phyloP scores from a whole-genome alignment of 2,113 vertebrate species.

The Labrus mixtus region DNA sequence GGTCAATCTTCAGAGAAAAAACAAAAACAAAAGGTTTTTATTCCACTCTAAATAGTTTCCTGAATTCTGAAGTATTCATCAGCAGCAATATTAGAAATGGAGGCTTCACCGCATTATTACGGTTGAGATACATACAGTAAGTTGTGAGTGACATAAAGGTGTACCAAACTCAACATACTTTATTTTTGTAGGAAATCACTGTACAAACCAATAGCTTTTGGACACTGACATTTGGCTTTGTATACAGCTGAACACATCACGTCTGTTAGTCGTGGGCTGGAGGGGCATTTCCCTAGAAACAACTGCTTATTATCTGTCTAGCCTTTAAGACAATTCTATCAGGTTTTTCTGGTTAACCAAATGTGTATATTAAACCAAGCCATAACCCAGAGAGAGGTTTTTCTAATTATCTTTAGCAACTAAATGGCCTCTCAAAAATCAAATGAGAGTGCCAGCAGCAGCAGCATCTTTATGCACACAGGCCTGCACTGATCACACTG shows the following conservation, averaged over 20 bases:
- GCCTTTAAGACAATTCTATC: constrained; percentile 46
- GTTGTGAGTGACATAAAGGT: constrained; percentile 6
- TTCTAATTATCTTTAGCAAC: constrained; percentile 57
- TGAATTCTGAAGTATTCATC: too few species aligned
- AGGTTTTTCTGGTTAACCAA: constrained; percentile 45
- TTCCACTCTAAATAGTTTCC: too few species aligned
- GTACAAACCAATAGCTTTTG: constrained; percentile 3
- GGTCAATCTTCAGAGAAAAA: background rate
- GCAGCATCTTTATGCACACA: constrained; percentile 39
- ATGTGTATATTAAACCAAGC: constrained; percentile 48
- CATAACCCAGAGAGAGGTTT: constrained; percentile 35
- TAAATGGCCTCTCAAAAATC: constrained; percentile 58
- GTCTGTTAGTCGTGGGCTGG: too few species aligned
- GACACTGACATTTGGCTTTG: constrained; percentile 38
- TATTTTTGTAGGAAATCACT: background rate
- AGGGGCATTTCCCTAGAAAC: constrained; percentile 44
- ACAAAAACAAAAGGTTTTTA: too few species aligned
- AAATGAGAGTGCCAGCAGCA: constrained; percentile 40
- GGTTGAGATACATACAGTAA: background rate
- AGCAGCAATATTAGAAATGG: too few species aligned
- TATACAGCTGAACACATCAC: constrained; percentile 43
- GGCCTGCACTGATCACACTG: constrained; percentile 21
- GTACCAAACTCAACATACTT: background rate
- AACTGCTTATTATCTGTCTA: constrained; percentile 20
- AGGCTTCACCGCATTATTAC: background rate